These are phyloP conservation scores for Hypomecis punctinalis DNA, from an alignment of 2,888 invertebrate genomes.

Conservation along the genomic window DNA sequence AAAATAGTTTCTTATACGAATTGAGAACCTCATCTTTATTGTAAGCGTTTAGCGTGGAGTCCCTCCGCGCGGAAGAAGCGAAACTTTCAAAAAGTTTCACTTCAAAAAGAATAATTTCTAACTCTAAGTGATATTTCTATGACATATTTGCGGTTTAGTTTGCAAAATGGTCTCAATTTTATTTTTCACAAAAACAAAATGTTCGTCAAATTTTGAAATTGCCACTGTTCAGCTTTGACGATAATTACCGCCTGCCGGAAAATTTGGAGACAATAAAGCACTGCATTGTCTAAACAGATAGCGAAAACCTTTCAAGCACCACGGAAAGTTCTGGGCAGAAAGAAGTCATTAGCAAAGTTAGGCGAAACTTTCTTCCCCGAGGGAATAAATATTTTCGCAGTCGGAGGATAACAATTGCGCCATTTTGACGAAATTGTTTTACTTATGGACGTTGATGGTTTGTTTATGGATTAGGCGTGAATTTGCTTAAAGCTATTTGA, in stretches of 20 bases:
- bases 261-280: conserved; percentile 66
- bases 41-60: too few relatives aligned
- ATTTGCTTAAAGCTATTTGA: conserved; percentile 11
- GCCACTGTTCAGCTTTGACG: conserved; percentile 5
- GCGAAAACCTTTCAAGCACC: conserved; percentile 69
- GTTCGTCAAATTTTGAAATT: not conserved
- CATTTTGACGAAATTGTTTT: conserved; percentile 61
- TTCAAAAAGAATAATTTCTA: too few relatives aligned
- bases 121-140: too few relatives aligned
- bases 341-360: conserved; percentile 81
- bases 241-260: conserved; percentile 45
- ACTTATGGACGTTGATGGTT: conserved; percentile 56
- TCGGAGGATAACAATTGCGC: conserved; percentile 70
- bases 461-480: conserved; percentile 36
- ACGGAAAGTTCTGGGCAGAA: conserved; percentile 72
- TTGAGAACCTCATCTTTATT: too few relatives aligned
- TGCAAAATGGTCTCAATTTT: too few relatives aligned
- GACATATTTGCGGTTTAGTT: too few relatives aligned
- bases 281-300: conserved; percentile 73
- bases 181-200: too few relatives aligned
- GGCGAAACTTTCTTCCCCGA: conserved; percentile 65
- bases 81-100: too few relatives aligned
- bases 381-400: conserved; percentile 77
- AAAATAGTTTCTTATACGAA: too few relatives aligned
- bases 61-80: too few relatives aligned